Evolutionary conservation across 35 echinoderm and acorn worm genomes (phyloP).

Genomic region (Apostichopus japonicus): DNA sequence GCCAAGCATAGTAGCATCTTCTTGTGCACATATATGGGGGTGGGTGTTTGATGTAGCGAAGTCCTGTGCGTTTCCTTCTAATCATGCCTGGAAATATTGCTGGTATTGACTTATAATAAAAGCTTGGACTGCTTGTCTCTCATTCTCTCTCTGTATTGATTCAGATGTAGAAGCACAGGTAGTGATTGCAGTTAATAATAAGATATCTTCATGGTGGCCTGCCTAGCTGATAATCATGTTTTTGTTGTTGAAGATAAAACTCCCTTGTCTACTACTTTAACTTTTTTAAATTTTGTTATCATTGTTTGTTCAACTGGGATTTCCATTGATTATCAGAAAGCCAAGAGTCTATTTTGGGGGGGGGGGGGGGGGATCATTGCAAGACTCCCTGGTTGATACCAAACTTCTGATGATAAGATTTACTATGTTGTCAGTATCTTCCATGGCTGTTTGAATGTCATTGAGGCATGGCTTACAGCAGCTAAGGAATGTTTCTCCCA

Average conservation of each 20-base stretch:
- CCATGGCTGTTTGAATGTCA: constrained; percentile 13
- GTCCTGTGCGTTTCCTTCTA: too few relatives aligned
- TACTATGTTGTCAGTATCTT: not conserved
- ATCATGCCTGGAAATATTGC: too few relatives aligned
- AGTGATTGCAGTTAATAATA: too few relatives aligned
- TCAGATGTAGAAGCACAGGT: too few relatives aligned
- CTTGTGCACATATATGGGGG: too few relatives aligned
- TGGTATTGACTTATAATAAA: too few relatives aligned
- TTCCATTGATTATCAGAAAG: constrained; percentile 3
- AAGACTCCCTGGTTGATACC: not conserved
- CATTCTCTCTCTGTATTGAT: too few relatives aligned
- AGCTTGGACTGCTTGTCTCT: too few relatives aligned
- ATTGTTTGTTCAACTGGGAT: constrained; percentile 44
- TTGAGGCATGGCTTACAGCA: constrained; percentile 1
- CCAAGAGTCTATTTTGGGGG: not conserved
- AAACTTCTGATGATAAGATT: constrained; percentile 19
- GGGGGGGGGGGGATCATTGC: too few relatives aligned
- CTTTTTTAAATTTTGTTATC: not conserved
- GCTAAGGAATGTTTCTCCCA: constrained; percentile 21
- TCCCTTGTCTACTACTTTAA: too few relatives aligned
- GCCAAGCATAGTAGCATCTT: too few relatives aligned
- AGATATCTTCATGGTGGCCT: not conserved
- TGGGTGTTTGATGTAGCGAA: too few relatives aligned
- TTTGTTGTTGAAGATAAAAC: not conserved
- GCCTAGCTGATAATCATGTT: not conserved